phyloP scores from a whole-genome alignment of 2,888 invertebrate genomes.

The Ctenicera cuprea region DNA sequence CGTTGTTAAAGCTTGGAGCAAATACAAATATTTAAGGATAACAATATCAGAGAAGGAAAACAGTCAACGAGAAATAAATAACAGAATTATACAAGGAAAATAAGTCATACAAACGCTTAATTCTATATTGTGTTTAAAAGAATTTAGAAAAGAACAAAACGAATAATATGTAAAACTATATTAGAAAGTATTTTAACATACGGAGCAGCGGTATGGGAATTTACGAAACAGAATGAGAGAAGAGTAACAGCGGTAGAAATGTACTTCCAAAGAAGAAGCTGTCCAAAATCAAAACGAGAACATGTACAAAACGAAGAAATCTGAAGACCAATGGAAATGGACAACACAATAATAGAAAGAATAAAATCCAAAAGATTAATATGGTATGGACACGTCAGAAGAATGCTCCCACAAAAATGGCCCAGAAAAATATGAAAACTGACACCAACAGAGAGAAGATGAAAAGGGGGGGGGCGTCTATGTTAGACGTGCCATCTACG shows the following conservation, averaged over 20 bases:
- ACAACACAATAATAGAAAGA: background rate
- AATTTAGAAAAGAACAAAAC: background rate
- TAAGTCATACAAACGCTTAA: background rate
- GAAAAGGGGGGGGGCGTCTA: no score
- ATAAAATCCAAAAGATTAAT: no score
- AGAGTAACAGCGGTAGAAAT: constrained; percentile 2
- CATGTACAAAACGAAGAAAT: background rate
- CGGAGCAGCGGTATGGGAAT: background rate
- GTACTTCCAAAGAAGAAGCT: background rate
- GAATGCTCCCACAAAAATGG: no score
- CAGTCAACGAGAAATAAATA: background rate
- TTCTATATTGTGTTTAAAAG: background rate
- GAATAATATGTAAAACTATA: background rate
- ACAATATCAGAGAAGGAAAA: background rate
- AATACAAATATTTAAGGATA: background rate
- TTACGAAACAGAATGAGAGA: background rate
- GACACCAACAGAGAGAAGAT: no score
- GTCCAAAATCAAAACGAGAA: background rate
- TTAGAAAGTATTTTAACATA: background rate
- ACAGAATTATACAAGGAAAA: background rate
- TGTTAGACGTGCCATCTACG: no score
- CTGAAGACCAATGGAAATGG: background rate
- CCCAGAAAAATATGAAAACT: no score
- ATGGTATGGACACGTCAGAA: no score
- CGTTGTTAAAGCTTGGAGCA: background rate